Evolutionary conservation across 2,113 vertebrate genomes (phyloP).

Genomic region (Pseudopipra pipra): DNA sequence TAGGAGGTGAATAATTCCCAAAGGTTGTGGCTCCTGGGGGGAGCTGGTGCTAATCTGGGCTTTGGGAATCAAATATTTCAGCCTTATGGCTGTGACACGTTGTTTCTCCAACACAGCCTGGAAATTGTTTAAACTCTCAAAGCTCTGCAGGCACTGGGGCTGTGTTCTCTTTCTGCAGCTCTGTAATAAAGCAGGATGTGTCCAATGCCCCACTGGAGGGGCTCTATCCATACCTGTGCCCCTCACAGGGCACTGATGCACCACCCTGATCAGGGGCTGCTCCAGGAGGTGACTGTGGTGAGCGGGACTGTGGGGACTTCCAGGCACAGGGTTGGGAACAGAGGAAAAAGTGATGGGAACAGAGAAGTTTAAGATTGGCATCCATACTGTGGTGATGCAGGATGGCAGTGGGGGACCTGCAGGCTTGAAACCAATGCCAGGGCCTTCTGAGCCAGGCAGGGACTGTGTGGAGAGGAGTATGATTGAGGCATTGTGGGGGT

Average conservation of each 20-base stretch:
- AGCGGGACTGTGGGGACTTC: neutral
- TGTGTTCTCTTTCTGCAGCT: neutral
- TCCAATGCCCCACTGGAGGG: accelerated
- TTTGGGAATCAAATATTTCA: neutral
- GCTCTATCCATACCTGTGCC: neutral
- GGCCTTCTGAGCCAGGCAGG: neutral
- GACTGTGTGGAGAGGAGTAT: neutral
- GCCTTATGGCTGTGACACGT: neutral
- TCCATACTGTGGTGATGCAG: accelerated
- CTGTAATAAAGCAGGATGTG: neutral
- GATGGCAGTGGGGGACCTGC: neutral
- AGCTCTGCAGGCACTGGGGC: neutral
- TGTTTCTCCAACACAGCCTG: neutral
- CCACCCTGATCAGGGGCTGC: neutral
- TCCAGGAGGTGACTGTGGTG: neutral
- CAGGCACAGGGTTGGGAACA: accelerated
- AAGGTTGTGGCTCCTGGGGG: neutral
- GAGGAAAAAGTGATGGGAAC: neutral
- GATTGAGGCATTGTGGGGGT: accelerated
- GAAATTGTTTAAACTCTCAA: neutral
- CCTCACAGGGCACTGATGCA: neutral
- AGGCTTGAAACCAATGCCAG: neutral
- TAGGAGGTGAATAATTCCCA: neutral
- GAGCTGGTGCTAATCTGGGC: neutral
- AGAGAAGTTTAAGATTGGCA: neutral